Conservation (phyloP, 1,140 invertebrate species). For the Drosophila insularis region DNA sequence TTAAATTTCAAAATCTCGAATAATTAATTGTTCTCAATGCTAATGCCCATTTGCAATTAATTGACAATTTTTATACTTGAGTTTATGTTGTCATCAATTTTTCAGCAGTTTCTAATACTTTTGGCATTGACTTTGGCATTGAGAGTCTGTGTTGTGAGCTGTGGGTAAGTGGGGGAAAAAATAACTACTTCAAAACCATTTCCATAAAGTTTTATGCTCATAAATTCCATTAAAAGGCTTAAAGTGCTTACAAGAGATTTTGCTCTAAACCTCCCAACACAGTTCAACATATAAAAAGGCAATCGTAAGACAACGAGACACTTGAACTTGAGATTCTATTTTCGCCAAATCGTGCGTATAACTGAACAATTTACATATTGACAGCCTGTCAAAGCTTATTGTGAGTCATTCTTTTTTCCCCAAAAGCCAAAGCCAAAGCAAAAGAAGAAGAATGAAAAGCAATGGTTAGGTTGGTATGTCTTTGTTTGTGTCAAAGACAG, state of each 20-base stretch:
- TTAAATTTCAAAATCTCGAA: not conserved
- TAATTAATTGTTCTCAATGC: constrained; percentile 4
- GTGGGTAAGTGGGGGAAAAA: constrained; percentile 10
- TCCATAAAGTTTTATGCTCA: constrained; percentile 37
- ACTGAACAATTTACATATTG: constrained; percentile 76
- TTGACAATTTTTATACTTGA: constrained; percentile 4
- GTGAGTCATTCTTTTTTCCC: constrained; percentile 43
- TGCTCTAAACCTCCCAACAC: not conserved
- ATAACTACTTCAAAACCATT: constrained; percentile 27
- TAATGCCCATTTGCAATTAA: constrained; percentile 7
- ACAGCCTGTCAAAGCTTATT: constrained; percentile 70
- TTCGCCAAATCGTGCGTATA: constrained; percentile 65
- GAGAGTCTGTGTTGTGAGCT: constrained; percentile 34
- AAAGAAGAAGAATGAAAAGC: not conserved
- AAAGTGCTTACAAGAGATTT: constrained; percentile 51
- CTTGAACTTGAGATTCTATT: constrained; percentile 72
- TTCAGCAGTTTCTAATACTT: constrained; percentile 5
- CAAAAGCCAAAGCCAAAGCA: not conserved
- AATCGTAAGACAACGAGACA: constrained; percentile 51
- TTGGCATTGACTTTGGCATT: constrained; percentile 56
- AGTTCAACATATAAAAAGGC: constrained; percentile 42
- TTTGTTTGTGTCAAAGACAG: constrained; percentile 62
- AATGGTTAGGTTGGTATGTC: constrained; percentile 23
- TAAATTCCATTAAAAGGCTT: constrained; percentile 67
- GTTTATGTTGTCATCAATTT: constrained; percentile 15